Evolutionary conservation across 2,888 invertebrate species (phyloP).

Genomic region (Platypus cylindrus): DNA sequence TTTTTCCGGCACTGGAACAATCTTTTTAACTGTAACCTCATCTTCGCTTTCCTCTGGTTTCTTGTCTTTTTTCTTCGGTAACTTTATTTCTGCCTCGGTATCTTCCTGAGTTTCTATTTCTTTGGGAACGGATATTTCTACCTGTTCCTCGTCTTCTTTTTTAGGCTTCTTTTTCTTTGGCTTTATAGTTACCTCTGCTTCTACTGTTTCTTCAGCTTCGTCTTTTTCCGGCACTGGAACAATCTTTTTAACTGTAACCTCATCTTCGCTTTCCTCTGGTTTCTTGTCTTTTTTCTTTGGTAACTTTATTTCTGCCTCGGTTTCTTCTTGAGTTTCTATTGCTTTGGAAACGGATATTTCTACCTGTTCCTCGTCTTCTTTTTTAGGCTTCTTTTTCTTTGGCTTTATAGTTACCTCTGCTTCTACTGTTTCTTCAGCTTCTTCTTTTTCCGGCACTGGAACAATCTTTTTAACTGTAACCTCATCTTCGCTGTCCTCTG

Average conservation of each 20-base stretch:
- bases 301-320: constrained; percentile 47
- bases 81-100: constrained; percentile 26
- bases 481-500: constrained; percentile 25
- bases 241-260: constrained; percentile 22
- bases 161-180: constrained; percentile 20
- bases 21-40: constrained; percentile 24
- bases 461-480: constrained; percentile 21
- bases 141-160: constrained; percentile 11
- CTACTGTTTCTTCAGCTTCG: constrained; percentile 41
- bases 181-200: constrained; percentile 26
- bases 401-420: constrained; percentile 23
- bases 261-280: constrained; percentile 25
- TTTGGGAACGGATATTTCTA: constrained; percentile 24
- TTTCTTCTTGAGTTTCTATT: constrained; percentile 53
- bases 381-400: background rate
- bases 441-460: constrained; percentile 42
- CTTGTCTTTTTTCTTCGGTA: constrained; percentile 20
- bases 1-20: constrained; percentile 16
- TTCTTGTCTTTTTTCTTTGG: constrained; percentile 25
- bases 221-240: constrained; percentile 41
- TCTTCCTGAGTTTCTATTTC: constrained; percentile 33
- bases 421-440: constrained; percentile 46
- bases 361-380: constrained; percentile 33
- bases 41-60: constrained; percentile 13
- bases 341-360: constrained; percentile 15